Percentiles rank a stretch among this genome's conserved stretches.
These are phyloP conservation scores for Sphaeridia pumilis DNA, from an alignment of 2,888 invertebrate genomes.

Conservation along the genomic window DNA sequence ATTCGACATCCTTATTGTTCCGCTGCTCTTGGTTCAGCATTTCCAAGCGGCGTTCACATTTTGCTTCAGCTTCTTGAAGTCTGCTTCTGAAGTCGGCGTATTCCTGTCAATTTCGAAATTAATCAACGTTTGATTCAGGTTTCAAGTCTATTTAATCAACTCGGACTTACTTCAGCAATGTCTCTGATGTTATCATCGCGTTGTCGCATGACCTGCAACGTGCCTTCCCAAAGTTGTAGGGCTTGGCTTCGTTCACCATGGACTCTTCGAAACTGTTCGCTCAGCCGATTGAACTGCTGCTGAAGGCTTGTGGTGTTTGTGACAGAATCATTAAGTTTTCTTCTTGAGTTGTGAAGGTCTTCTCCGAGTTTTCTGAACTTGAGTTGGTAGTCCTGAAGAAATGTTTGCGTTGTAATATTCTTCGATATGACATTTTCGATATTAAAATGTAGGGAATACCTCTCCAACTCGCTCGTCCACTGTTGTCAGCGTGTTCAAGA, in stretches of 20 bases:
- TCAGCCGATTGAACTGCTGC: constrained; percentile 20
- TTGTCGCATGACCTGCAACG: constrained; percentile 21
- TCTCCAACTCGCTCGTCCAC: constrained; percentile 23
- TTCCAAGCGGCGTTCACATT: constrained; percentile 8
- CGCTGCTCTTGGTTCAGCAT: constrained; percentile 18
- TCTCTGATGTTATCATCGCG: constrained; percentile 27
- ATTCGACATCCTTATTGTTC: constrained; percentile 10
- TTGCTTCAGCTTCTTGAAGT: neutral
- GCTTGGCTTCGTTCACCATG: constrained; percentile 26
- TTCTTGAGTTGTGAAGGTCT: constrained; percentile 10
- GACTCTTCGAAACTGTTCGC: constrained; percentile 22
- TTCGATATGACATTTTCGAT: neutral
- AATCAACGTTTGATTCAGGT: neutral
- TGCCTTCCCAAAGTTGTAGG: constrained; percentile 27
- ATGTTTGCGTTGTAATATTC: neutral
- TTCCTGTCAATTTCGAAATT: neutral
- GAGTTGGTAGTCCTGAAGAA: constrained; percentile 23
- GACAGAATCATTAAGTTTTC: constrained; percentile 14
- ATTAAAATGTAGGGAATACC: constrained; percentile 13
- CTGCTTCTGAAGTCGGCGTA: constrained; percentile 5
- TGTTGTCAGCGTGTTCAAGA: constrained; percentile 21
- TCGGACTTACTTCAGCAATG: constrained; percentile 24
- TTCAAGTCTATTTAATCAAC: no score
- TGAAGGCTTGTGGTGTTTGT: constrained; percentile 20
- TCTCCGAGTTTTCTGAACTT: constrained; percentile 20